Percentiles rank a stretch among this genome's conserved stretches.
Evolutionary conservation across 2,797 vertebrate species (phyloP).

Genomic region (Poecilia picta): DNA sequence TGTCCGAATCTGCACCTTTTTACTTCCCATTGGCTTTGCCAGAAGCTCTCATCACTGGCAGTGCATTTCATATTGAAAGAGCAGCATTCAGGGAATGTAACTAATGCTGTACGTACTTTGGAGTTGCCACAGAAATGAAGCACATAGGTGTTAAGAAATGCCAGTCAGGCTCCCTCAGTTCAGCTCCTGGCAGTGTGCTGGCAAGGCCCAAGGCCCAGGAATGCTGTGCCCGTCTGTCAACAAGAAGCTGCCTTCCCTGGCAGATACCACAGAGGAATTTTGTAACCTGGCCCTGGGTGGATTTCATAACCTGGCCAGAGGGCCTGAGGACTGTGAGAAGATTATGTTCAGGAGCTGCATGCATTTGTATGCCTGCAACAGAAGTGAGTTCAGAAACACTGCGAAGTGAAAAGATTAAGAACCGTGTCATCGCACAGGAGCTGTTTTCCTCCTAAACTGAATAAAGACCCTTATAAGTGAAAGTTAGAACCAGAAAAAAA

Average conservation of each 20-base stretch:
- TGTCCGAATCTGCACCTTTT: conserved; percentile 52
- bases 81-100: conserved; percentile 73
- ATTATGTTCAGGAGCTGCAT: conserved; percentile 52
- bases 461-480: background rate
- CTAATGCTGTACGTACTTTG: conserved; percentile 79
- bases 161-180: conserved; percentile 73
- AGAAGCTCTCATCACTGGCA: conserved; percentile 57
- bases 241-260: conserved; percentile 77
- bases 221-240: conserved; percentile 85
- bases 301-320: conserved; percentile 74
- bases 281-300: conserved; percentile 78
- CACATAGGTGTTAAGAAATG: conserved; percentile 85
- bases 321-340: conserved; percentile 39
- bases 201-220: conserved; percentile 72
- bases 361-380: conserved; percentile 23
- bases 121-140: conserved; percentile 82
- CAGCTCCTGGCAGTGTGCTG: conserved; percentile 74
- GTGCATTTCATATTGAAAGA: conserved; percentile 68
- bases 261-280: conserved; percentile 79
- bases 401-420: conserved; percentile 7
- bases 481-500: too few relatives aligned
- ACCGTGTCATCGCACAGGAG: background rate
- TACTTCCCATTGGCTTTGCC: conserved; percentile 59
- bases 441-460: background rate
- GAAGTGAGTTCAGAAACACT: conserved; percentile 5